phyloP scores from a whole-genome alignment of 2,888 invertebrate species.

The Steinernema hermaphroditum region DNA sequence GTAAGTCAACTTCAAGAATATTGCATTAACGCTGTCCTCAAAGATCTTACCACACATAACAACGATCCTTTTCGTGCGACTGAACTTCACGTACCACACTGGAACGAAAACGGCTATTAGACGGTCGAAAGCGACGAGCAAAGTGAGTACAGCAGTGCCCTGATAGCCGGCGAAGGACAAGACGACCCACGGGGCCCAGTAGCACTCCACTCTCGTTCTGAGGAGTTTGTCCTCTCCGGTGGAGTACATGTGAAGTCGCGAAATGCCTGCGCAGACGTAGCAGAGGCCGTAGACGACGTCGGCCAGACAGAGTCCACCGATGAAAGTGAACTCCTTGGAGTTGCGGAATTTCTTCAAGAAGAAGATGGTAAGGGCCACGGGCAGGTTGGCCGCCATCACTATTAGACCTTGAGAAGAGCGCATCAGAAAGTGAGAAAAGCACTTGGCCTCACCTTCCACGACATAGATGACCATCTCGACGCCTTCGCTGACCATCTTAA shows the following conservation, averaged over 20 bases:
- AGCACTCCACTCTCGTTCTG: neutral
- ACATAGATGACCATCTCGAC: neutral
- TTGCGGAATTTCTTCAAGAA: neutral
- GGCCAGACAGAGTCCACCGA: neutral
- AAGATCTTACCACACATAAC: neutral
- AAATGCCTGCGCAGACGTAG: neutral
- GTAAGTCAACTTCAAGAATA: too few species aligned
- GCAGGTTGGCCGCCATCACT: neutral
- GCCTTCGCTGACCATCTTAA: neutral
- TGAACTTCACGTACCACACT: neutral
- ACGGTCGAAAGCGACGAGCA: neutral
- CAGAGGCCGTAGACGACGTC: conserved; percentile 1
- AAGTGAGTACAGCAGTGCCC: neutral
- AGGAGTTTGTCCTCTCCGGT: neutral
- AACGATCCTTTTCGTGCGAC: neutral
- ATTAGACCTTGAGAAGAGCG: neutral
- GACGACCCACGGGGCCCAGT: neutral
- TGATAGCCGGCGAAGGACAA: conserved; percentile 7
- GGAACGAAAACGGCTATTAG: neutral
- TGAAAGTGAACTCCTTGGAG: conserved; percentile 4
- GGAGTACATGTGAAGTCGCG: neutral
- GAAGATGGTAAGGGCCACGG: neutral
- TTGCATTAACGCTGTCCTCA: too few species aligned
- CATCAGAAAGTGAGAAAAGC: neutral
- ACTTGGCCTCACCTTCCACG: neutral